Conservation (phyloP, 2,888 invertebrate species). For the Drosophila prolongata region DNA sequence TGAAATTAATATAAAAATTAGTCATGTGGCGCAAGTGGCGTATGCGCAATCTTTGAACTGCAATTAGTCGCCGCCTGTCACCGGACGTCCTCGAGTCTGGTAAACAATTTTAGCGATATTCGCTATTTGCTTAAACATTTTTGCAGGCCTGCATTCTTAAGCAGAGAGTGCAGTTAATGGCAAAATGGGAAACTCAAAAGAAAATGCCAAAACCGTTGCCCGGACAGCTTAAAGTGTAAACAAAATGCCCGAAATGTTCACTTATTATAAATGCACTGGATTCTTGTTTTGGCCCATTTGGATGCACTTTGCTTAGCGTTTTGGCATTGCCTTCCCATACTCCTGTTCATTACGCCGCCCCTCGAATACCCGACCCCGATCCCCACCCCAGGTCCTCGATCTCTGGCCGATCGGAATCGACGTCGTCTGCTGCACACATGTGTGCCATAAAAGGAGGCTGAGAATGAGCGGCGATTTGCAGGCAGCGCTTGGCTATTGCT, state of each 20-base stretch:
- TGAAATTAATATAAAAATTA: slow-evolving; percentile 60
- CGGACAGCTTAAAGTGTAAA: slow-evolving; percentile 76
- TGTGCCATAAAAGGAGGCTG: slow-evolving; percentile 71
- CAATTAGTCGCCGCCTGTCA: slow-evolving; percentile 64
- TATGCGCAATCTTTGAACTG: slow-evolving; percentile 70
- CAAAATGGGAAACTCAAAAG: slow-evolving; percentile 60
- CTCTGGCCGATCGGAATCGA: slow-evolving; percentile 9
- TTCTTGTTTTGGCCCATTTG: slow-evolving; percentile 68
- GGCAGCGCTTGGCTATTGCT: slow-evolving; percentile 35
- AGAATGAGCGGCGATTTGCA: slow-evolving; percentile 69
- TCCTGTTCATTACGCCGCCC: slow-evolving; percentile 11
- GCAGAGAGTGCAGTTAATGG: slow-evolving; percentile 77
- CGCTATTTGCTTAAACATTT: slow-evolving; percentile 72
- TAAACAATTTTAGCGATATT: slow-evolving; percentile 42
- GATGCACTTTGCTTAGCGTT: slow-evolving; percentile 71
- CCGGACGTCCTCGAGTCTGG: slow-evolving; percentile 24
- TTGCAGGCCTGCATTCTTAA: slow-evolving; percentile 66
- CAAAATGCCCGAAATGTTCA: slow-evolving; percentile 72
- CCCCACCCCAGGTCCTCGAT: slow-evolving; percentile 7
- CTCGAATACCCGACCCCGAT: slow-evolving; percentile 25
- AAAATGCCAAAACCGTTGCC: slow-evolving; percentile 30
- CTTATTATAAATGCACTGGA: slow-evolving; percentile 68
- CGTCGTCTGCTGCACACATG: slow-evolving; percentile 74
- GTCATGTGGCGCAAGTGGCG: slow-evolving; percentile 55
- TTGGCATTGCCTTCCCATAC: slow-evolving; percentile 40